These are phyloP conservation scores for Pholis gunnellus DNA, from an alignment of 2,113 vertebrate genomes.

Conservation along the genomic window DNA sequence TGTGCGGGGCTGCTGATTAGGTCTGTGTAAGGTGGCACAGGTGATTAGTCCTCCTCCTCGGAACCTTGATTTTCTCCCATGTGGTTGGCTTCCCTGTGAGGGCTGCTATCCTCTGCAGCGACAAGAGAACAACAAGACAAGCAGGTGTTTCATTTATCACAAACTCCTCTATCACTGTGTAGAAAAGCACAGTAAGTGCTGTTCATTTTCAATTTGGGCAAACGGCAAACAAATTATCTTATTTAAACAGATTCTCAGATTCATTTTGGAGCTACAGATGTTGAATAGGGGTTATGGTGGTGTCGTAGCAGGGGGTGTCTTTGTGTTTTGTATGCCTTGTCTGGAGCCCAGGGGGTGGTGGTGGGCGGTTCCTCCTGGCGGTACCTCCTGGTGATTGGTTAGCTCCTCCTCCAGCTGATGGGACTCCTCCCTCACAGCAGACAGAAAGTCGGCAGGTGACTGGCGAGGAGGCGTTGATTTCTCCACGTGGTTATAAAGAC, in stretches of 20 bases:
- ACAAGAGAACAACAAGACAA: not conserved
- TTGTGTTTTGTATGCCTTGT: conserved; percentile 83
- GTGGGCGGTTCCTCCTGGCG: conserved; percentile 79
- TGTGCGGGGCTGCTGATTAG: conserved; percentile 80
- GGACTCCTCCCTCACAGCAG: conserved; percentile 79
- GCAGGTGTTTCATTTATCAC: not conserved
- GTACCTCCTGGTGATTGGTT: conserved; percentile 85
- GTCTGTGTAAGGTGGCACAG: conserved; percentile 40
- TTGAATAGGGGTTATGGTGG: not conserved
- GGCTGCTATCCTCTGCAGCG: conserved; percentile 73
- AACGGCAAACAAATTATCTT: not conserved
- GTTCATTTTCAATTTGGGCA: not conserved
- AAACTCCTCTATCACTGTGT: not conserved
- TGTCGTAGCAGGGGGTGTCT: conserved; percentile 50
- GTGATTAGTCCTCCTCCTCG: conserved; percentile 55
- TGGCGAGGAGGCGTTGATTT: conserved; percentile 88
- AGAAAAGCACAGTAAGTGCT: not conserved
- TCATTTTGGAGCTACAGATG: not conserved
- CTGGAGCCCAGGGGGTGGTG: conserved; percentile 71
- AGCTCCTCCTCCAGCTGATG: conserved; percentile 85
- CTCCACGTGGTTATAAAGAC: conserved; percentile 92
- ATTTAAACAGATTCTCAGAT: not conserved
- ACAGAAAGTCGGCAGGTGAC: conserved; percentile 90
- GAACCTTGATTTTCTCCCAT: conserved; percentile 60
- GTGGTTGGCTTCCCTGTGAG: conserved; percentile 69